These are phyloP conservation scores for Bufotes viridis DNA, from an alignment of 2,797 vertebrate genomes.

Conservation along the genomic window DNA sequence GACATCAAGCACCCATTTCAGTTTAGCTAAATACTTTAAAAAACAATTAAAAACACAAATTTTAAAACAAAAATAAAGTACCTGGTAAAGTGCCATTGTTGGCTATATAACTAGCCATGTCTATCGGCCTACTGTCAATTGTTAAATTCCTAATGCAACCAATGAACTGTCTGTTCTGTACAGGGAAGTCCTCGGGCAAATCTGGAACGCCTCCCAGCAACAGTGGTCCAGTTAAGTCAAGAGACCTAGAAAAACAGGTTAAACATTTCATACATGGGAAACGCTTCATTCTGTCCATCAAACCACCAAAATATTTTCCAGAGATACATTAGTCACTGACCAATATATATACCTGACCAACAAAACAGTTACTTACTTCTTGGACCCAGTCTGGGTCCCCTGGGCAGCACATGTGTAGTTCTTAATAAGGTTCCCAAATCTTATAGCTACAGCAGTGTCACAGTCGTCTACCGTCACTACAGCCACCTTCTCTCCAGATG, in stretches of 20 bases:
- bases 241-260: constrained; percentile 78
- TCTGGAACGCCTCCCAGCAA: constrained; percentile 94
- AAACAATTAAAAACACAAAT: not conserved
- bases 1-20: not conserved
- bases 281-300: not conserved
- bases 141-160: constrained; percentile 97
- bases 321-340: not conserved
- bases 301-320: not conserved
- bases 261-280: not conserved
- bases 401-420: constrained; percentile 98
- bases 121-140: constrained; percentile 86
- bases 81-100: constrained; percentile 95
- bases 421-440: constrained; percentile 86
- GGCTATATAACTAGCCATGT: constrained; percentile 95
- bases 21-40: not conserved
- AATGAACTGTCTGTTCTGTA: constrained; percentile 91
- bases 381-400: constrained; percentile 94
- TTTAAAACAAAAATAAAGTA: constrained; percentile 63
- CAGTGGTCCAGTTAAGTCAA: constrained; percentile 94
- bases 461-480: constrained; percentile 95
- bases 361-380: constrained; percentile 82
- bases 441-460: constrained; percentile 92
- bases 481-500: constrained; percentile 94
- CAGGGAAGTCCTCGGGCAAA: constrained; percentile 94
- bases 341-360: not conserved